Conservation (phyloP, 2,888 invertebrate species). For the Orthosia cruda region DNA sequence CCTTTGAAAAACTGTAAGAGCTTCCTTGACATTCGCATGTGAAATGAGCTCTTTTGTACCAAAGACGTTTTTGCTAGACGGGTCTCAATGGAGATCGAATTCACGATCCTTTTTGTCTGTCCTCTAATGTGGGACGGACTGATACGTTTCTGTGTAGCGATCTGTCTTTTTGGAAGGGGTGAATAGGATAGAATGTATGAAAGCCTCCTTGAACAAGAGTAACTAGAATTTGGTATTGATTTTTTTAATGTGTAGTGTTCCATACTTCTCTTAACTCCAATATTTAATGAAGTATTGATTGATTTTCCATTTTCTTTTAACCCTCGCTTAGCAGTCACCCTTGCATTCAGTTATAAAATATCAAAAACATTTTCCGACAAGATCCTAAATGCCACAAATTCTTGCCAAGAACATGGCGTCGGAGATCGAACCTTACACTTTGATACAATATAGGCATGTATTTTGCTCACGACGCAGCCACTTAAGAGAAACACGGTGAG, state of each 20-base stretch:
- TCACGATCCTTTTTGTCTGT: conserved; percentile 54
- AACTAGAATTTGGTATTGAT: not conserved
- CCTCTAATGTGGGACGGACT: conserved; percentile 34
- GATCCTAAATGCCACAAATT: conserved; percentile 6
- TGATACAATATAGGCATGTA: conserved; percentile 54
- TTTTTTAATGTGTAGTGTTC: not conserved
- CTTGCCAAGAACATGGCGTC: conserved; percentile 15
- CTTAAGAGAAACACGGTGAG: conserved; percentile 58
- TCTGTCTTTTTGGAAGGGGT: conserved; percentile 27
- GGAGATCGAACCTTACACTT: conserved; percentile 44
- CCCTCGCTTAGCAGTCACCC: not conserved
- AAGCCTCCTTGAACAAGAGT: not conserved
- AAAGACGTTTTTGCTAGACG: conserved; percentile 75
- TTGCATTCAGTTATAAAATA: not conserved
- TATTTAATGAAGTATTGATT: not conserved
- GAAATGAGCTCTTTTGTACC: conserved; percentile 79
- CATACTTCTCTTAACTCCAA: not conserved
- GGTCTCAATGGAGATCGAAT: conserved; percentile 70
- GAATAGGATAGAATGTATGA: conserved; percentile 3
- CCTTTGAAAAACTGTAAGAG: conserved; percentile 84
- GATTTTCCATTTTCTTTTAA: too few species aligned
- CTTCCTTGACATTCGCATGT: conserved; percentile 78
- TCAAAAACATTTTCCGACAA: not conserved
- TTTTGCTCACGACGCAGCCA: conserved; percentile 59
- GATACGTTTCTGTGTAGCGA: conserved; percentile 31